Base-by-base conservation (phyloP, 2,113 vertebrate species). In the Oncorhynchus mykiss region DNA sequence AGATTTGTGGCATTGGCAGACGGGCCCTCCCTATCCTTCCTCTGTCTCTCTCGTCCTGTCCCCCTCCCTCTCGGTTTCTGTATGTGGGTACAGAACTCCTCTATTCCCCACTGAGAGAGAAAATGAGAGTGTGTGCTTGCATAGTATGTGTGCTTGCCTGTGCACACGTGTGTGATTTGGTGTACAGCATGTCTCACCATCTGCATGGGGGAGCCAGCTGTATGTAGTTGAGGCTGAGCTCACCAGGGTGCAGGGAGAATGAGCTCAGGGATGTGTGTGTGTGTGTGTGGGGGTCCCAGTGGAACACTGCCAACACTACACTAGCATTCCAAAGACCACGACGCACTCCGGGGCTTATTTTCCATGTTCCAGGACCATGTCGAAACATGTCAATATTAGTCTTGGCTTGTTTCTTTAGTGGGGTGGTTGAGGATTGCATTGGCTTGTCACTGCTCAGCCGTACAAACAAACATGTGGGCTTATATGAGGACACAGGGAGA, bases 1-100 rank as follows among this genome's bases (percentile, higher is more conserved):
- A 90, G 86, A 92, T 91, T 90, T 91, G 90, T 88, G 74, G 86
- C 84, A 66, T 84, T 87, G 83, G 86, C 88, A 87, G 83, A 83
- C 74, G 62, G 78, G 78, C 79, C 77, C 67, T 49, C 31, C 13
- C 54, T 20, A 80, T 85, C 82, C 76, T 78, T 87, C 85, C 83
- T 88, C 80, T 25, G 87, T 90, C 90, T 91, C 81, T 88, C 89
- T 90, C 84, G 82, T 90, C 90, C 88, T 73, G 77, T 76, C 72
- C 81, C 83, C 20, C 14, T 27, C 31, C 51, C 22, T 67, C 12
- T 16, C 4, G 12, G 22, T 67, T 66, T 87, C 29, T 78, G 77
- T 82, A 77, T 70, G 67, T 48, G 67, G 62, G 2, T 3, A 74
- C 34, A 74, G 73, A 29, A 2, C 70, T 59, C n/a, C 49, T 72